Conservation (phyloP, 2,888 invertebrate species). For the Octodonta nipae region DNA sequence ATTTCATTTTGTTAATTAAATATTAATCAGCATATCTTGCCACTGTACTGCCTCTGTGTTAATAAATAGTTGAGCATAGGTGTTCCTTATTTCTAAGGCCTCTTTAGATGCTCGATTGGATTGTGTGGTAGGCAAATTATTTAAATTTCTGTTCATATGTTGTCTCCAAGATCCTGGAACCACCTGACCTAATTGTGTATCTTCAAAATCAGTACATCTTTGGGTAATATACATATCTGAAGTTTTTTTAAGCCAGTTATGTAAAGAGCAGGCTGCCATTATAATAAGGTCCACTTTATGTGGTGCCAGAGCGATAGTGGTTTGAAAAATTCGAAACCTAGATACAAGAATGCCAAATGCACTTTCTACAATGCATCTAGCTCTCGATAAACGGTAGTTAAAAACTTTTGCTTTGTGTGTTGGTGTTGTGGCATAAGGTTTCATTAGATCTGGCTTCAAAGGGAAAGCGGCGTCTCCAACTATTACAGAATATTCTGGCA, state of each 20-base stretch:
- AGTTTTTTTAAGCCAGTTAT: slow-evolving; percentile 3
- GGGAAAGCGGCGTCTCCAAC: not conserved
- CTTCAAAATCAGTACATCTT: not conserved
- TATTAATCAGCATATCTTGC: too few relatives aligned
- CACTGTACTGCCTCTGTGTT: not conserved
- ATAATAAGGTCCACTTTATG: slow-evolving; percentile 7
- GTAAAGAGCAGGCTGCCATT: slow-evolving; percentile 2
- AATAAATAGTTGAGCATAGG: not conserved
- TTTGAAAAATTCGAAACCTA: slow-evolving; percentile 16
- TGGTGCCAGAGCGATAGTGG: slow-evolving; percentile 6
- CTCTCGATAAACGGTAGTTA: slow-evolving; percentile 15
- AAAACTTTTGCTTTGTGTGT: slow-evolving; percentile 10
- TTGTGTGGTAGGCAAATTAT: too few relatives aligned
- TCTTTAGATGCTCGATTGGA: not conserved
- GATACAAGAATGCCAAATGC: slow-evolving; percentile 15
- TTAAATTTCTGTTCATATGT: too few relatives aligned
- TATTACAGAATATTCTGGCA: not conserved
- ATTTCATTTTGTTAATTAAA: not conserved
- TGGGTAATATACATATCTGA: not conserved
- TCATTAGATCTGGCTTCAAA: slow-evolving; percentile 2
- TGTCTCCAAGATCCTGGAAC: too few relatives aligned
- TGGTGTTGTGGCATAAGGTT: slow-evolving; percentile 2
- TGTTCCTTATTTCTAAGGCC: not conserved
- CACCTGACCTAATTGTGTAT: too few relatives aligned
- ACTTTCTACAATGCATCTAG: slow-evolving; percentile 17